phyloP scores from a whole-genome alignment of 1,140 invertebrate genomes.

The Atta texana region DNA sequence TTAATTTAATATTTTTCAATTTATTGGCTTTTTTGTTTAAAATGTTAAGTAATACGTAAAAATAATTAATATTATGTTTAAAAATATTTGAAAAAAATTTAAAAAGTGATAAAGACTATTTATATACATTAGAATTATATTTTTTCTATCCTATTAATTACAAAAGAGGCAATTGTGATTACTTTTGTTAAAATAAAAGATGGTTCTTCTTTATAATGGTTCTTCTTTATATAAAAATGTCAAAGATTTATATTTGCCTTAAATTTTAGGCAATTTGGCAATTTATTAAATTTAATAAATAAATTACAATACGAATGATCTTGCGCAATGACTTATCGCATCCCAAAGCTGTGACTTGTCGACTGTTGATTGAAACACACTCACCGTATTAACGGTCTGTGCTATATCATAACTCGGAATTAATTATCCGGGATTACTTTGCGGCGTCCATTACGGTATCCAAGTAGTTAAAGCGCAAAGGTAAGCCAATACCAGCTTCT shows the following conservation, averaged over 20 bases:
- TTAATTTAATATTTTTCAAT: background rate
- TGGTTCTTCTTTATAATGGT: background rate
- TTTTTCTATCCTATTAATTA: background rate
- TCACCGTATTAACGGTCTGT: slow-evolving; percentile 54
- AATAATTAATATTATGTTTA: background rate
- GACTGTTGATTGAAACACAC: slow-evolving; percentile 62
- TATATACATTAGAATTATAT: background rate
- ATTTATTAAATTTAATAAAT: background rate
- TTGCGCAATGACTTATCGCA: background rate
- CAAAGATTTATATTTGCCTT: background rate
- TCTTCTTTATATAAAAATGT: background rate
- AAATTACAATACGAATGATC: background rate
- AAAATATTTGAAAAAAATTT: background rate
- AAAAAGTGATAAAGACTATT: background rate
- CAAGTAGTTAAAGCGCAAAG: slow-evolving; percentile 57
- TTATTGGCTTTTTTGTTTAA: background rate
- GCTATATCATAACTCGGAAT: slow-evolving; percentile 64
- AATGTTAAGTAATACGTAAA: background rate
- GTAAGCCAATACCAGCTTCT: slow-evolving; percentile 51
- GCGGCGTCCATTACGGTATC: slow-evolving; percentile 59
- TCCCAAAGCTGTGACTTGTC: slow-evolving; percentile 48
- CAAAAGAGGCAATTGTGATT: background rate
- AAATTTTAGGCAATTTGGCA: background rate
- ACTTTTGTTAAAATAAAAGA: background rate
- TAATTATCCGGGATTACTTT: slow-evolving; percentile 73